Conservation (phyloP, 2,113 vertebrate species). For the Cyprinodon variegatus region DNA sequence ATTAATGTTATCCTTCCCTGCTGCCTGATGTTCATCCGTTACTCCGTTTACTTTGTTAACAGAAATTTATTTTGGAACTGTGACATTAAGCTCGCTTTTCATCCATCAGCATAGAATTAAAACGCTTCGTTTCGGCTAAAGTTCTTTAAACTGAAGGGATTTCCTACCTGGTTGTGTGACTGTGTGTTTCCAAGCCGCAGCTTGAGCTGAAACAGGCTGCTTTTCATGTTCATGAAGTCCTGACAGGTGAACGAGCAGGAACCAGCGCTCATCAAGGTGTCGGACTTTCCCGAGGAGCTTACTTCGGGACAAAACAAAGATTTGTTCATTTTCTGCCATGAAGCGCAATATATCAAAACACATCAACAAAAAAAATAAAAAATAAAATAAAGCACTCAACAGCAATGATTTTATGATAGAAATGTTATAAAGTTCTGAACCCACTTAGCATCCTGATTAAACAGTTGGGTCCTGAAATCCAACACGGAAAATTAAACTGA, state of each 20-base stretch:
- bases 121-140: not conserved
- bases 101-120: not conserved
- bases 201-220: slow-evolving; percentile 77
- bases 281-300: slow-evolving; percentile 76
- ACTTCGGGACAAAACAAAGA: slow-evolving; percentile 53
- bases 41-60: not conserved
- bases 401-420: too few relatives aligned
- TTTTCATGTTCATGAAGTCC: slow-evolving; percentile 81
- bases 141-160: not conserved
- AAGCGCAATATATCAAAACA: not conserved
- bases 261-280: slow-evolving; percentile 79
- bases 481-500: too few relatives aligned
- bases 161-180: slow-evolving; percentile 68
- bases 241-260: slow-evolving; percentile 82
- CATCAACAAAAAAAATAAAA: too few relatives aligned
- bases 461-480: too few relatives aligned
- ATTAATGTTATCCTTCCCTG: not conserved
- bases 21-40: not conserved
- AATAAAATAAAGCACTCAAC: too few relatives aligned
- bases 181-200: slow-evolving; percentile 70
- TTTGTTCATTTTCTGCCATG: not conserved
- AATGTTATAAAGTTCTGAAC: too few relatives aligned
- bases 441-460: too few relatives aligned
- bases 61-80: not conserved
- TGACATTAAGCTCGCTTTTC: not conserved